Evolutionary conservation across 2,113 vertebrate genomes (phyloP).

Genomic region (Campylomormyrus tamandua): DNA sequence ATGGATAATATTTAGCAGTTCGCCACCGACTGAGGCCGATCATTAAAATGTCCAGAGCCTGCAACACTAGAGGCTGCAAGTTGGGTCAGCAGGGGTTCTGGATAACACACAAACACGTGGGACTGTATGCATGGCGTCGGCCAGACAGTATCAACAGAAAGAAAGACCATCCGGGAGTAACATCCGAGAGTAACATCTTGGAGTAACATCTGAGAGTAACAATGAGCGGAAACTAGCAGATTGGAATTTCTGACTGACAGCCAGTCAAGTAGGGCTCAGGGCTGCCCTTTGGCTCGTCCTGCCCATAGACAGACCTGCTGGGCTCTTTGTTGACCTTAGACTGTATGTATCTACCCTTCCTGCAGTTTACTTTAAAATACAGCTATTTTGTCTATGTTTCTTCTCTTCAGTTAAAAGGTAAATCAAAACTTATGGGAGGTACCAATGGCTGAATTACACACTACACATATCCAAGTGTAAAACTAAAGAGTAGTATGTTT

Average conservation of each 20-base stretch:
- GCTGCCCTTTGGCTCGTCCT: background rate
- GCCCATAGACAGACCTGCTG: background rate
- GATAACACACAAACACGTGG: conserved; percentile 92
- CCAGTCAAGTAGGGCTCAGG: conserved; percentile 21
- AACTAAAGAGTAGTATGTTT: background rate
- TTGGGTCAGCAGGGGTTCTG: conserved; percentile 91
- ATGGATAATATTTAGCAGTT: conserved; percentile 86
- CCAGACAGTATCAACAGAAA: conserved; percentile 49
- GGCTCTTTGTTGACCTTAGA: background rate
- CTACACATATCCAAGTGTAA: background rate
- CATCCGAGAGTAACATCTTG: conserved; percentile 35
- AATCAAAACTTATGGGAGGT: background rate
- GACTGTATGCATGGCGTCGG: conserved; percentile 39
- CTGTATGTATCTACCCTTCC: background rate
- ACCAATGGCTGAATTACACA: background rate
- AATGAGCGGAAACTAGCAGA: background rate
- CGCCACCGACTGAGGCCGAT: conserved; percentile 85
- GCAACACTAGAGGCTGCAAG: conserved; percentile 76
- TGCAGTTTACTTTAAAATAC: background rate
- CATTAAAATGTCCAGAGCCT: conserved; percentile 85
- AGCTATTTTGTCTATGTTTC: background rate
- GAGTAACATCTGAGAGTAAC: background rate
- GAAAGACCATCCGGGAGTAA: conserved; percentile 79
- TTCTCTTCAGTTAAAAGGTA: background rate
- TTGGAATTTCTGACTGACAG: conserved; percentile 81